phyloP scores from a whole-genome alignment of 2,113 vertebrate species.

The Hippocampus barbouri region DNA sequence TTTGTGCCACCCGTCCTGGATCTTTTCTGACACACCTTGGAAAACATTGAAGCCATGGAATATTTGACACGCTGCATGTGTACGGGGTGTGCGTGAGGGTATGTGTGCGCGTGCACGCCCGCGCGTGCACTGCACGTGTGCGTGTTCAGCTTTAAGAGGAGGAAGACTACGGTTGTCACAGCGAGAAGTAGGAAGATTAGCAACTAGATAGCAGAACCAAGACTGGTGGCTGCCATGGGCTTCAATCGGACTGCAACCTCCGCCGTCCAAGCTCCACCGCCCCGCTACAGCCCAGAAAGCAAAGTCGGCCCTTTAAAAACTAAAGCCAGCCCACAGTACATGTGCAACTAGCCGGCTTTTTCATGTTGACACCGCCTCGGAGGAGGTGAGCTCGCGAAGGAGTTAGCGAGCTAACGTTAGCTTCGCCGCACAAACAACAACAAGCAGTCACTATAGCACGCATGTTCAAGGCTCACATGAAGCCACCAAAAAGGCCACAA shows the following conservation, averaged over 20 bases:
- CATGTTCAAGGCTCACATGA: background rate
- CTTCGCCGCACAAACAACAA: slow-evolving; percentile 58
- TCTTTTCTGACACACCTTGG: background rate
- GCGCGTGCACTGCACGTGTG: slow-evolving; percentile 54
- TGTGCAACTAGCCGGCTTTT: slow-evolving; percentile 63
- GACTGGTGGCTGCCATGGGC: slow-evolving; percentile 69
- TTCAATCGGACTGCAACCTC: slow-evolving; percentile 53
- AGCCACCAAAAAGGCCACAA: background rate
- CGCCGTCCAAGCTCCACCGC: slow-evolving; percentile 32
- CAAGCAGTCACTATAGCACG: slow-evolving; percentile 38
- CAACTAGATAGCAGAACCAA: slow-evolving; percentile 79
- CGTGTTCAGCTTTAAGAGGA: slow-evolving; percentile 78
- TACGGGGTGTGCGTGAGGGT: background rate
- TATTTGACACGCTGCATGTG: background rate
- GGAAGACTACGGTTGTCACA: slow-evolving; percentile 73
- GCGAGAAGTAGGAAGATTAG: slow-evolving; percentile 75
- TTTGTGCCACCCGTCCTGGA: background rate
- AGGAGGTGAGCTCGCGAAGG: slow-evolving; percentile 48
- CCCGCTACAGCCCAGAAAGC: slow-evolving; percentile 38
- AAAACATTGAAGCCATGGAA: background rate
- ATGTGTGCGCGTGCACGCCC: slow-evolving; percentile 14
- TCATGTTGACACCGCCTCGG: slow-evolving; percentile 57
- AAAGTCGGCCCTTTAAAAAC: slow-evolving; percentile 63
- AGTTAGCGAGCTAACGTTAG: slow-evolving; percentile 68
- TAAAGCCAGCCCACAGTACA: slow-evolving; percentile 61